Evolutionary conservation across 2,888 invertebrate genomes (phyloP).

Genomic region (Hedya salicella): DNA sequence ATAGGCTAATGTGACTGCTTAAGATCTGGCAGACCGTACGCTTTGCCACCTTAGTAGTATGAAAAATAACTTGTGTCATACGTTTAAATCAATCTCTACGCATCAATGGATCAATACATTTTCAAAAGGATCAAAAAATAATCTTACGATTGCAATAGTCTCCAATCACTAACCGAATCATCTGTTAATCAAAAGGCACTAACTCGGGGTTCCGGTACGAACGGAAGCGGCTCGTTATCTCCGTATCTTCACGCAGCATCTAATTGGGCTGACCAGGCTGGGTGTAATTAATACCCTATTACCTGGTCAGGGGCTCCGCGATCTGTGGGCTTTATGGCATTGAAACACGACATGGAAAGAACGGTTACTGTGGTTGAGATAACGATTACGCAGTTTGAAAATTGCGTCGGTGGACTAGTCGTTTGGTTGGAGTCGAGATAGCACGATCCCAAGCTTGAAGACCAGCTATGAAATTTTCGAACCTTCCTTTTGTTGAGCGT

Average conservation of each 20-base stretch:
- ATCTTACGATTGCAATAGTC: not conserved
- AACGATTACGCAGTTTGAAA: not conserved
- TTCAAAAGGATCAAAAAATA: not conserved
- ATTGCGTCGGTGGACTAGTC: too few relatives aligned
- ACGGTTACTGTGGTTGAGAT: not conserved
- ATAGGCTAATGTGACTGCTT: too few relatives aligned
- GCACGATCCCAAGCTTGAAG: too few relatives aligned
- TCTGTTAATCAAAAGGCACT: slow-evolving; percentile 24
- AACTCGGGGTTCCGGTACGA: slow-evolving; percentile 11
- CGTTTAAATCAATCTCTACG: too few relatives aligned
- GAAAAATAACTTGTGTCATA: too few relatives aligned
- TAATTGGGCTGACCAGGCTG: slow-evolving; percentile 31
- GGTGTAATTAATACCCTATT: slow-evolving; percentile 43
- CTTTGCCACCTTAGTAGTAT: too few relatives aligned
- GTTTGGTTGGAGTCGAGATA: too few relatives aligned
- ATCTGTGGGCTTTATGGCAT: slow-evolving; percentile 10
- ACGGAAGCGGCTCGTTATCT: slow-evolving; percentile 36
- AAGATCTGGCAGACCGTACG: too few relatives aligned
- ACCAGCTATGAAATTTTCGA: too few relatives aligned
- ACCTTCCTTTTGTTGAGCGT: too few relatives aligned
- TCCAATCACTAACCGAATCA: slow-evolving; percentile 16
- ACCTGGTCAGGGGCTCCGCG: not conserved
- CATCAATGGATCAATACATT: too few relatives aligned
- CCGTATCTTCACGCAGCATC: slow-evolving; percentile 32
- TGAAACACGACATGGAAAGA: slow-evolving; percentile 20